Conservation (phyloP, 2,888 invertebrate species). For the Mongoloraphidia duomilia region DNA sequence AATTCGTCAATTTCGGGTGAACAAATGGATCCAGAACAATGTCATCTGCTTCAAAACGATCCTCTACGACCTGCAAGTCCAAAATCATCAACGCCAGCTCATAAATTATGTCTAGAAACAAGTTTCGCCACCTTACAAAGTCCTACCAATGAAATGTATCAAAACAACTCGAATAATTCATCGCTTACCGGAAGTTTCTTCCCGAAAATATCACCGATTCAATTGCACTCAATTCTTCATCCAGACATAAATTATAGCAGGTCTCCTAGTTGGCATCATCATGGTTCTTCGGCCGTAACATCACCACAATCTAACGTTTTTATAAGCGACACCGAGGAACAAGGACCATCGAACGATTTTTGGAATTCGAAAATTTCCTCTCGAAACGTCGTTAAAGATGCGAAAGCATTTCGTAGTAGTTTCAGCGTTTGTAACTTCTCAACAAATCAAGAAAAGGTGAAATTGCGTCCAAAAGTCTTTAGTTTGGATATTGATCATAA, state of each 20-base stretch:
- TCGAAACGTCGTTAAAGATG: neutral
- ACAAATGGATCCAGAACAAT: conserved; percentile 22
- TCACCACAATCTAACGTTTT: conserved; percentile 2
- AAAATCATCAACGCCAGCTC: conserved; percentile 30
- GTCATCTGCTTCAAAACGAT: conserved; percentile 11
- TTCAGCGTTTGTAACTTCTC: no score
- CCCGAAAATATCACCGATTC: conserved; percentile 23
- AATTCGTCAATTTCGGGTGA: conserved; percentile 26
- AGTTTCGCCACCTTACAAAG: conserved; percentile 58
- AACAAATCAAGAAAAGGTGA: conserved; percentile 5
- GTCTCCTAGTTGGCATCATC: conserved; percentile 3
- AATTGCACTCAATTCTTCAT: conserved; percentile 13
- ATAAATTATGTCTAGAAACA: conserved; percentile 53
- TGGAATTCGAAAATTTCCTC: neutral
- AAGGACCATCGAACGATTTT: neutral
- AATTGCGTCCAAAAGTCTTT: conserved; percentile 15
- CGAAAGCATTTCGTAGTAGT: neutral
- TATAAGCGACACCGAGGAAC: neutral
- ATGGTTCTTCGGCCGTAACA: neutral
- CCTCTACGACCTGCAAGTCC: conserved; percentile 20
- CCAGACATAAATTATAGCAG: neutral
- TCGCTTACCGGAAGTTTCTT: conserved; percentile 27
- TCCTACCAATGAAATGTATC: conserved; percentile 19
- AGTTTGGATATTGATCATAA: conserved; percentile 20
- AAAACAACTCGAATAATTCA: conserved; percentile 21